Evolutionary conservation across 2,113 vertebrate genomes (phyloP), one percentile per base, ranked within the genome.

Genomic region (Prinia subflava): DNA sequence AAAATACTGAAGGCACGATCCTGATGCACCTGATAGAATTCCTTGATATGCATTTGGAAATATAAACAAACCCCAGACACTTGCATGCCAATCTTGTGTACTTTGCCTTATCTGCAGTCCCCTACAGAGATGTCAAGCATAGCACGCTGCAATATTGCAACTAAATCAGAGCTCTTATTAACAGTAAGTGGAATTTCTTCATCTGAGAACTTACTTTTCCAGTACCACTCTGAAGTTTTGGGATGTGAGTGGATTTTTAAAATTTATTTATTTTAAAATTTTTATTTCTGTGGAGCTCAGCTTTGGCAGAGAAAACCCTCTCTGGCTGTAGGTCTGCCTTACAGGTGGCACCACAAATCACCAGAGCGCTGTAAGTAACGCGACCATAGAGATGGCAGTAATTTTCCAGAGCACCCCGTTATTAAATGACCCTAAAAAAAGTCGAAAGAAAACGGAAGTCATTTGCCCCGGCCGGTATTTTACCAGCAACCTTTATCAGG

Each of bases 281-380:
- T 41, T 56, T 60, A 30, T 41, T 44, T 4, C 10, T 27, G 41
- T 33, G 14, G 31, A 65, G 22, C 20, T 74, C 52, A 56, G 41
- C 35, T 80, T 67, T 76, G 23, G 57, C 65, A 50, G 27, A 52
- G 17, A 52, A 89, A 44, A 71, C 6, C 5, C 28, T 59, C 4
- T 5, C 22, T 60, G 10, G 0, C 23, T 13, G 18, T 17, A 57
- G 22, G 11, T 49, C 30, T 65, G 46, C 65, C 81, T 64, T 46
- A 33, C 37, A 39, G 67, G 42, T 69, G 63, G 27, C 37, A 53
- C 46, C 31, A 9, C 35, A 37, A 41, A 22, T 28, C 42, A 21
- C 25, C n/a, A 21, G 6, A 52, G 25, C 3, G 0, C 17, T 71
- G 0, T 6, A 30, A 62, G 18, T 19, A 50, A 28, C 0, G 0